Conservation (phyloP, 2,888 invertebrate species). For the Octodonta nipae region DNA sequence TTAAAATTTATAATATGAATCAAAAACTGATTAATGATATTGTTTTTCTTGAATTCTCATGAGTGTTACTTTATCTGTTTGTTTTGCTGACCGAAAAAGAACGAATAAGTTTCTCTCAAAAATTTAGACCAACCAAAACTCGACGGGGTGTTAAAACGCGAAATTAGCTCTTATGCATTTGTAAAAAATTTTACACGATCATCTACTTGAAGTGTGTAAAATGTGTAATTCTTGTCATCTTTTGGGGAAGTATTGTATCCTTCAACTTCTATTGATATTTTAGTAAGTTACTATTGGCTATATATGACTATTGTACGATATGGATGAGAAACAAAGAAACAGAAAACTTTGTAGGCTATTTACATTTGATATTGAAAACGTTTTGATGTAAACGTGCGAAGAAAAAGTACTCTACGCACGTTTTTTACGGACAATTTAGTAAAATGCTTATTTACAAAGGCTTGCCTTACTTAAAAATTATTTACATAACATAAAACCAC, state of each 20-base stretch:
- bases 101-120: too few relatives aligned
- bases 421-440: background rate
- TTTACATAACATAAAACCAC: conserved; percentile 19
- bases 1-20: too few relatives aligned
- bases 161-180: conserved; percentile 20
- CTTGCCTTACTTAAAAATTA: conserved; percentile 16
- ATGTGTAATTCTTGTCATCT: conserved; percentile 28
- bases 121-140: too few relatives aligned
- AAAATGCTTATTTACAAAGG: conserved; percentile 20
- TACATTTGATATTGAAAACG: conserved; percentile 1
- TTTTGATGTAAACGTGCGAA: conserved; percentile 2
- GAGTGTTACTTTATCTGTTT: too few relatives aligned
- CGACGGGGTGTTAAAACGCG: conserved; percentile 13
- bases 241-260: conserved; percentile 36
- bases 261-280: conserved; percentile 31
- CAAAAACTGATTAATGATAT: too few relatives aligned
- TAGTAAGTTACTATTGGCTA: conserved; percentile 28
- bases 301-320: conserved; percentile 26
- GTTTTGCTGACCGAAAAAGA: too few relatives aligned
- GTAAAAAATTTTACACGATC: conserved; percentile 20
- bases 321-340: background rate
- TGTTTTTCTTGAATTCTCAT: too few relatives aligned
- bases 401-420: background rate
- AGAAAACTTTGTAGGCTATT: too few relatives aligned
- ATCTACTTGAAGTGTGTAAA: conserved; percentile 16